phyloP scores from a whole-genome alignment of 2,113 vertebrate species.

The Tretioscincus oriximinensis region DNA sequence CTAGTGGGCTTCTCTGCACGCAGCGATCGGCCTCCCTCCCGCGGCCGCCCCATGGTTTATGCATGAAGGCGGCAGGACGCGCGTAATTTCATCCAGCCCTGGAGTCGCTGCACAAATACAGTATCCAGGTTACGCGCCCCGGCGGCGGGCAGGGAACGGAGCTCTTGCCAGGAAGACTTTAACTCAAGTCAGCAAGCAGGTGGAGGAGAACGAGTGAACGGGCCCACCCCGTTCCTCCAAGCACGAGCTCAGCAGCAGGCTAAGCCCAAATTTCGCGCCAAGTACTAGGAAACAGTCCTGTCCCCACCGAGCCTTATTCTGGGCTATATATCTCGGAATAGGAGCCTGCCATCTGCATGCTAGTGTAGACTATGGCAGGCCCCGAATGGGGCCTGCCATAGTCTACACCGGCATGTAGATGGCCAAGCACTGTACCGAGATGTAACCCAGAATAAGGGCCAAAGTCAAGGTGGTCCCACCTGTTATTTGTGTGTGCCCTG shows the following conservation, averaged over 20 bases:
- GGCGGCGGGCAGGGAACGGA: background rate
- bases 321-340: no score
- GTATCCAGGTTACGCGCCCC: background rate
- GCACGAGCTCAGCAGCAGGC: no score
- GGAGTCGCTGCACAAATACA: background rate
- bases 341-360: no score
- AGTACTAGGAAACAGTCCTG: background rate
- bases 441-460: no score
- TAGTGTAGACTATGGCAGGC: no score
- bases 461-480: background rate
- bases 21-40: conserved; percentile 35
- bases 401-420: no score
- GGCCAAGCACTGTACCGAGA: no score
- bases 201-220: no score
- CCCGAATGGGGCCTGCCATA: no score
- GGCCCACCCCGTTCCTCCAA: no score
- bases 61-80: conserved; percentile 77
- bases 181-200: background rate
- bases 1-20: background rate
- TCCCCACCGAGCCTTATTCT: no score
- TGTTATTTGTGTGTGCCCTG: background rate
- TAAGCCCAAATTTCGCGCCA: background rate
- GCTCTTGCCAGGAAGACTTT: background rate
- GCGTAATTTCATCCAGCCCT: conserved; percentile 74
- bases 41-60: conserved; percentile 85